These are phyloP conservation scores for Apocrypta bakeri DNA, from an alignment of 1,140 invertebrate genomes.

Conservation along the genomic window DNA sequence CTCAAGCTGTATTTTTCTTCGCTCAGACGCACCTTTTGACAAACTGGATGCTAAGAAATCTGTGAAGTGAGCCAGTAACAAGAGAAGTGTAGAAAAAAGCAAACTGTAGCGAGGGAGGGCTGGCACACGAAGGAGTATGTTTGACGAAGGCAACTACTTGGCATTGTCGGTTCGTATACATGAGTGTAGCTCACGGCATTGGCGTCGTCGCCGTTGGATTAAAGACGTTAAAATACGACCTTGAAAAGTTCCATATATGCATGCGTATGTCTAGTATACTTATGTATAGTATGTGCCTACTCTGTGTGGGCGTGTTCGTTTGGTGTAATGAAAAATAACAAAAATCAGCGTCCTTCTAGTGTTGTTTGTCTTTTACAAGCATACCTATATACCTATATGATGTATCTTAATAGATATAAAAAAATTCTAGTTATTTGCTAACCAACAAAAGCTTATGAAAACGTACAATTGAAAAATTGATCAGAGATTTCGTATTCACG, in stretches of 20 bases:
- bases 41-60: not conserved
- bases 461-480: too few species aligned
- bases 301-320: not conserved
- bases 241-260: not conserved
- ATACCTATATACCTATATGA: too few species aligned
- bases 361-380: too few species aligned
- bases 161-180: not conserved
- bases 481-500: too few species aligned
- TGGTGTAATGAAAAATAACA: too few species aligned
- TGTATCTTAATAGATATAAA: too few species aligned
- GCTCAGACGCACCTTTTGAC: not conserved
- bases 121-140: conserved; percentile 8
- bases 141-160: conserved; percentile 11
- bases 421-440: too few species aligned
- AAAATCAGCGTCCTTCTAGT: too few species aligned
- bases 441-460: too few species aligned
- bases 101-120: not conserved
- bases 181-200: not conserved
- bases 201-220: conserved; percentile 4
- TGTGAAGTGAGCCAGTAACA: conserved; percentile 9
- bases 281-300: too few species aligned
- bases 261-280: not conserved
- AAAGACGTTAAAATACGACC: conserved; percentile 20
- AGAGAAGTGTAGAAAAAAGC: conserved; percentile 32
- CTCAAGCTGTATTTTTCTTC: not conserved